These are phyloP conservation scores for Microcaecilia unicolor DNA, from an alignment of 2,797 vertebrate genomes.

Conservation along the genomic window DNA sequence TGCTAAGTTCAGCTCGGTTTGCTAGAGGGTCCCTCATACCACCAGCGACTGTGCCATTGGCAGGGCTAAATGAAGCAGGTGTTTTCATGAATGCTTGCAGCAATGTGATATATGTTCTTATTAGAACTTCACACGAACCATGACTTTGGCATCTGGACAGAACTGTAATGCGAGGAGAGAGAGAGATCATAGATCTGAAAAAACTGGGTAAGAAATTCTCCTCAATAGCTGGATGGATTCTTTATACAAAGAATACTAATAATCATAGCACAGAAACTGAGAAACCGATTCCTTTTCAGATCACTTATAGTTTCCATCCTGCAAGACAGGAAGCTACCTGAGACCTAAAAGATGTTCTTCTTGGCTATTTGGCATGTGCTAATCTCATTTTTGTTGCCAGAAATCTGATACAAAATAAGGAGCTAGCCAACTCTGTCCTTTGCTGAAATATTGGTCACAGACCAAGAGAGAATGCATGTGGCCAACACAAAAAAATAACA, in stretches of 20 bases:
- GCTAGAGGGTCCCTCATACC: not conserved
- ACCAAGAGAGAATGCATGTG: no score
- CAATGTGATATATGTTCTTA: constrained; percentile 19
- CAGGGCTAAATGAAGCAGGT: constrained; percentile 18
- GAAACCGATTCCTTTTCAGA: constrained; percentile 3
- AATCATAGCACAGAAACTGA: not conserved
- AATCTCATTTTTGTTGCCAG: not conserved
- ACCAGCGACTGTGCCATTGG: not conserved
- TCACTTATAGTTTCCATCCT: not conserved
- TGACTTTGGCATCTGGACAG: constrained; percentile 22
- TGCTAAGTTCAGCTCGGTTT: not conserved
- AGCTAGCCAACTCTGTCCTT: not conserved
- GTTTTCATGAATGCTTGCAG: constrained; percentile 10
- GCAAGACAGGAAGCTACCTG: not conserved
- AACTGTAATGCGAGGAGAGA: not conserved
- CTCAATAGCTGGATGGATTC: not conserved
- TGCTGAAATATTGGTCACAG: not conserved
- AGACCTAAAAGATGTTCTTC: not conserved
- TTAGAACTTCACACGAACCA: constrained; percentile 17
- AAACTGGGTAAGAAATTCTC: not conserved
- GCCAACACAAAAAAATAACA: no score
- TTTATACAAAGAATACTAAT: not conserved
- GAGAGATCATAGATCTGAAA: not conserved
- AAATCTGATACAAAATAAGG: not conserved
- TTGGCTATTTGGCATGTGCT: not conserved